phyloP scores from a whole-genome alignment of 2,888 invertebrate genomes.

The Dryadula phaetusa region DNA sequence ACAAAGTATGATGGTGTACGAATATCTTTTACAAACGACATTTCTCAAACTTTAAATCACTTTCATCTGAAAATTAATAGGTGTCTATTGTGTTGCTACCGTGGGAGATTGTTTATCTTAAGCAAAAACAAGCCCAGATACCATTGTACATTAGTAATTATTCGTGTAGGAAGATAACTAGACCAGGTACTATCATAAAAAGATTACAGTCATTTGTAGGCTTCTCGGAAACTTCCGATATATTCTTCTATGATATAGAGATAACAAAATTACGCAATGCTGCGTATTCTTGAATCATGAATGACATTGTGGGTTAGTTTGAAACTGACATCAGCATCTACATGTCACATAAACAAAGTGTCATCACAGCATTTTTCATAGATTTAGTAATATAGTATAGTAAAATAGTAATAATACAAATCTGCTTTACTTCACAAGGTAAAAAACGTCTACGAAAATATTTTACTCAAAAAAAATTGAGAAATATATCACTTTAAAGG shows the following conservation, averaged over 20 bases:
- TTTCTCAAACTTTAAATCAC: slow-evolving; percentile 39
- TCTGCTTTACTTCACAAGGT: no score
- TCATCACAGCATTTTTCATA: no score
- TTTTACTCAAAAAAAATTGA: no score
- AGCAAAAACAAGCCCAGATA: slow-evolving; percentile 31
- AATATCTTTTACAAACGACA: slow-evolving; percentile 1
- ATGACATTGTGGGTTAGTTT: not conserved
- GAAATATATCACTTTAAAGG: no score
- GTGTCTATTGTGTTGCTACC: slow-evolving; percentile 16
- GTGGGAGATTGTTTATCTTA: slow-evolving; percentile 35
- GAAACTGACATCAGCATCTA: no score
- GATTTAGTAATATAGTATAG: no score
- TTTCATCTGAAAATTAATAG: slow-evolving; percentile 35
- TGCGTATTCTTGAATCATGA: not conserved
- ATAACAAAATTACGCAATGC: not conserved
- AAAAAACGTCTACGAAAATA: no score
- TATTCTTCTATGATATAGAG: not conserved
- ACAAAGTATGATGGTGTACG: not conserved
- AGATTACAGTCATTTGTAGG: not conserved
- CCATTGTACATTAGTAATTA: slow-evolving; percentile 40
- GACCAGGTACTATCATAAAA: slow-evolving; percentile 4
- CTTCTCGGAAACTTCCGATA: slow-evolving; percentile 9
- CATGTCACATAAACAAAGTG: no score
- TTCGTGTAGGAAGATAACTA: slow-evolving; percentile 34
- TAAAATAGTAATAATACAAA: no score